Base-by-base conservation (phyloP, 1,140 invertebrate species). In the Adoxophyes honmai region DNA sequence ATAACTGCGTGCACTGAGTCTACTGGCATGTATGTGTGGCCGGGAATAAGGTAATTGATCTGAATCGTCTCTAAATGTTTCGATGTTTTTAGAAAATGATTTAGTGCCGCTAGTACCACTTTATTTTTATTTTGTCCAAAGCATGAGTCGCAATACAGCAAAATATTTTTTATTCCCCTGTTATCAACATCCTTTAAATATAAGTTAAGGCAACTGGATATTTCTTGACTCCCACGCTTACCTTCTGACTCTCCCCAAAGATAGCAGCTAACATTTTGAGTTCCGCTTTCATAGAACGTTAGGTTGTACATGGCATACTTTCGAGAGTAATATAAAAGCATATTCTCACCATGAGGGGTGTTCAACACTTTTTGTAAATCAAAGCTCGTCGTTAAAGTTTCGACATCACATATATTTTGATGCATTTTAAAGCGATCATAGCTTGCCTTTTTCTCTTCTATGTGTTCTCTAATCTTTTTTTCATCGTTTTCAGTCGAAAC, bases 171-270 rank as follows among this genome's bases (percentile, higher is more conserved):
- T 0, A 51, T 10, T 11, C 21, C 15, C 3, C 13, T 34, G 10
- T 55, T 33, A 18, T 67, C 62, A 8, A 66, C 21, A 18, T 53
- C 36, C 14, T 51, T 2, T 9, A 69, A 18, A 34, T 67, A 71
- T 34, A 56, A 34, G 37, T 55, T 57, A 13, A 72, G 11, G 64
- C 51, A 62, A 8, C 56, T 70, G 36, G 66, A 68, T 55, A 88
- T 86, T 68, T 81, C 73, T 21, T 73, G 73, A 2, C 73, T 62
- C n/a, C 70, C 78, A 37, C 80, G 60, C 39, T 75, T 75, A 9
- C 73, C 87, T 52, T 84, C 78, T 5, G 59, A 61, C 59, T 90
- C 83, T 65, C 79, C 64, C 84, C 85, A 89, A 4, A 77, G 42
- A 60, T 75, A 82, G 56, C 84, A 88, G 34, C 21, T 58, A 8